These are phyloP conservation scores for Polia nebulosa DNA, from an alignment of 2,888 invertebrate species.

Conservation along the genomic window DNA sequence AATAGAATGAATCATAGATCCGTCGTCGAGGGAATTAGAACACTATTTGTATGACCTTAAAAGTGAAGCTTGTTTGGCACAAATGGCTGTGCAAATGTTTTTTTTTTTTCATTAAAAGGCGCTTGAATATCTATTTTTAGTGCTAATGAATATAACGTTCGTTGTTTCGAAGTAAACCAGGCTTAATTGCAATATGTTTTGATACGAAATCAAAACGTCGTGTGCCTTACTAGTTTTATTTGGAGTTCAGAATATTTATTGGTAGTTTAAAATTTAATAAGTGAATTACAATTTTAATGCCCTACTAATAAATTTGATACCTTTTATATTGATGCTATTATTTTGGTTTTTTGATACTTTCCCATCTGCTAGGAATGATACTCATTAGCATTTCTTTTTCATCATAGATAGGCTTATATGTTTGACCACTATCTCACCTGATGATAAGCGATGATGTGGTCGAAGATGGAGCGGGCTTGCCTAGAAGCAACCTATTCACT, in stretches of 20 bases:
- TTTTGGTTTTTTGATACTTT: neutral
- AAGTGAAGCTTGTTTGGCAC: conserved; percentile 49
- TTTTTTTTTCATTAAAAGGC: conserved; percentile 55
- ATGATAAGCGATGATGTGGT: too few relatives aligned
- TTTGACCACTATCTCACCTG: too few relatives aligned
- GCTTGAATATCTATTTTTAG: conserved; percentile 64
- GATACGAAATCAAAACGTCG: conserved; percentile 25
- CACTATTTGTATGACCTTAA: conserved; percentile 56
- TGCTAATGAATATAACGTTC: conserved; percentile 55
- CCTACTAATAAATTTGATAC: too few relatives aligned
- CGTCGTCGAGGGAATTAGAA: conserved; percentile 61
- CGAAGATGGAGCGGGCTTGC: too few relatives aligned
- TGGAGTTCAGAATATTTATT: conserved; percentile 1
- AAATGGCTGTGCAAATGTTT: conserved; percentile 28
- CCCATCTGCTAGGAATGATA: neutral
- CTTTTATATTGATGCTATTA: too few relatives aligned
- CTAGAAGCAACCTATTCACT: too few relatives aligned
- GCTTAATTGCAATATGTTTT: conserved; percentile 37
- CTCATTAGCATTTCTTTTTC: too few relatives aligned
- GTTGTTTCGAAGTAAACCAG: conserved; percentile 32
- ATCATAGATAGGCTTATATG: too few relatives aligned
- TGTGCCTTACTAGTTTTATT: neutral
- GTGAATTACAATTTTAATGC: too few relatives aligned
- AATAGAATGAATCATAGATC: conserved; percentile 73
- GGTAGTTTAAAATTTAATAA: too few relatives aligned